Evolutionary conservation across 1,140 invertebrate genomes (phyloP), one percentile per base, ranked within the genome.

Genomic region (Marisa cornuarietis): DNA sequence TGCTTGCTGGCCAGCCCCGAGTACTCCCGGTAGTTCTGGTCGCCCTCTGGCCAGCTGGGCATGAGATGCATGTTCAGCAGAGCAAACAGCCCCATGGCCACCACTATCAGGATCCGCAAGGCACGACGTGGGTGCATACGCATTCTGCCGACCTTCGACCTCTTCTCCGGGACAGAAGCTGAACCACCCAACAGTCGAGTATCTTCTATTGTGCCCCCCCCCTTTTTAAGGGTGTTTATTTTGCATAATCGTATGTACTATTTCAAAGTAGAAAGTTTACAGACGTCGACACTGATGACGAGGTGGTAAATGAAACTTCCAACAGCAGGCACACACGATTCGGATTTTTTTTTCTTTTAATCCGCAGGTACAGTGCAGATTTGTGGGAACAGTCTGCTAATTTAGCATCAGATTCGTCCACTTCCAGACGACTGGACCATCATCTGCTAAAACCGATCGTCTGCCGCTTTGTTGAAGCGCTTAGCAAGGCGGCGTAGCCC

Each of bases 1-100:
- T 84, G 76, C 54, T 79, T 73, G 52, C 82, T 62, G 54, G 80
- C 76, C 31, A 83, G 68, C 20, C 78, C 77, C 52, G 58, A 71
- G 26, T 68, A 61, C 58, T 71, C 51, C 26, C 73, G 51, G 20
- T 75, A 79, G 52, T 68, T 69, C 52, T 75, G 72, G 14, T 78
- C 62, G 16, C 63, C 61, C 24, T 83, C 82, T 9, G 86, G 82
- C 61, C 85, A 82, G 66, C 82, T 79, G 68, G 84, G 86, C 42
- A 88, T 73, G 11, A 88, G 81, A 66, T 88, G 86, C 66, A 89
- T 79, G 79, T 89, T 89, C 18, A 89, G 83, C 61, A 89, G 52
- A 9, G 87, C 87, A 76, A 89, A 89, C 8, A 87, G 75, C 54
- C 84, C 79, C 51, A 88, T 83, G 13, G 86, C 83, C 20, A 86